Evolutionary conservation across 2,888 invertebrate genomes (phyloP), one percentile per base, ranked within the genome.

Genomic region (Proisotoma minuta): DNA sequence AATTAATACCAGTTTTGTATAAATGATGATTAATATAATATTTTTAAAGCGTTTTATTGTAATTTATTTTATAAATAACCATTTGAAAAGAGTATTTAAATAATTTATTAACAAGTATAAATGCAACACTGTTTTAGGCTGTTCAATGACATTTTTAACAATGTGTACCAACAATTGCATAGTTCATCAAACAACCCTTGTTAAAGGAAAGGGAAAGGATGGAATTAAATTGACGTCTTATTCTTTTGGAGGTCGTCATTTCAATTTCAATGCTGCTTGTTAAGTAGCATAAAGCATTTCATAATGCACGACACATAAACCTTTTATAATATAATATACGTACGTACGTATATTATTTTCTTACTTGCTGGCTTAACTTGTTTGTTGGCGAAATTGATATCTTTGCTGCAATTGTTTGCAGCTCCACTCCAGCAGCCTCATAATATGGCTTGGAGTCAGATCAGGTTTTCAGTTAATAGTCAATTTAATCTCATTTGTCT

Each of bases 181-280:
- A 34, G 8, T 34, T 34, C 15, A 34, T 8, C 34, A 34, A 8
- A 34, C 34, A 34, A 34, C 34, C 34, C 8, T 10, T 10, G 8
- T 18, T n/a, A n/a, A 43, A 43, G 5, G 5, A 43, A 43, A 43
- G 43, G 43, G 18, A 43, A 43, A 43, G 43, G 43, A n/a, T 43
- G 5, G 43, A 43, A 43, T n/a, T 15, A 43, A 43, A n/a, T 43
- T 43, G 43, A 12, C 18, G 10, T n/a, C n/a, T n/a, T n/a, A n/a
- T n/a, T n/a, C n/a, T 12, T 43, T 43, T 43, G 43, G 18, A 43
- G 43, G 43, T 43, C 43, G 43, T 43, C 43, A 43, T 43, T 18
- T 43, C 20, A 43, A 18, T 43, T 20, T 43, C 20, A 15, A 43
- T 34, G 15, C 4, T 43, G 18, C 20, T 43, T 34, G 8, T 8